Conservation (phyloP, 2,113 vertebrate genomes). For the Sinocyclocheilus grahami region DNA sequence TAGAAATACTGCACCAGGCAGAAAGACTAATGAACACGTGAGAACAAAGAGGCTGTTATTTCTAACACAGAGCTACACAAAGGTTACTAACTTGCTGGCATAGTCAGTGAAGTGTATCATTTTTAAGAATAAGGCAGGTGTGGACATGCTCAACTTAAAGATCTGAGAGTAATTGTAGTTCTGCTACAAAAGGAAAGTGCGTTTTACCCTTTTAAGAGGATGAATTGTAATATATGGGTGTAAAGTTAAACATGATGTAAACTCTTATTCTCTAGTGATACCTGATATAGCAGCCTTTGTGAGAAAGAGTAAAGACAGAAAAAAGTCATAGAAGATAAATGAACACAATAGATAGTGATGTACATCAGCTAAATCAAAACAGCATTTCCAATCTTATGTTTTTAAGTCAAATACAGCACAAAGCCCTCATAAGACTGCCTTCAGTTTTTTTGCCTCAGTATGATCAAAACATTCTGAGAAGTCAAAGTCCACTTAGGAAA, state of each 20-base stretch:
- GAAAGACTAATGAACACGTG: slow-evolving; percentile 23
- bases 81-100: slow-evolving; percentile 9
- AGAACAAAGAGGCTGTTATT: slow-evolving; percentile 15
- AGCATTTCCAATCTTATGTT: slow-evolving; percentile 45
- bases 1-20: not conserved
- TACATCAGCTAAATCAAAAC: slow-evolving; percentile 44
- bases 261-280: not conserved
- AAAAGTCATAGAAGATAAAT: not conserved
- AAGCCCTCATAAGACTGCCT: slow-evolving; percentile 65
- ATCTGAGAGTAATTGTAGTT: not conserved
- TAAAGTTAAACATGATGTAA: not conserved
- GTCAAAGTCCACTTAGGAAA: not conserved
- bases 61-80: slow-evolving; percentile 34
- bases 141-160: not conserved
- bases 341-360: slow-evolving; percentile 9
- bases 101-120: not conserved
- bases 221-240: not conserved
- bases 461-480: slow-evolving; percentile 58
- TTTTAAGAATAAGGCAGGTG: not conserved
- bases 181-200: not conserved
- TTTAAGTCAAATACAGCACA: slow-evolving; percentile 54
- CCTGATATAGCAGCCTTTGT: not conserved
- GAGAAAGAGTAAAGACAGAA: not conserved
- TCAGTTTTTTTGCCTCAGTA: not conserved
- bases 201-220: not conserved